Conservation (phyloP, 2,888 invertebrate species). For the Eupithecia inturbata region DNA sequence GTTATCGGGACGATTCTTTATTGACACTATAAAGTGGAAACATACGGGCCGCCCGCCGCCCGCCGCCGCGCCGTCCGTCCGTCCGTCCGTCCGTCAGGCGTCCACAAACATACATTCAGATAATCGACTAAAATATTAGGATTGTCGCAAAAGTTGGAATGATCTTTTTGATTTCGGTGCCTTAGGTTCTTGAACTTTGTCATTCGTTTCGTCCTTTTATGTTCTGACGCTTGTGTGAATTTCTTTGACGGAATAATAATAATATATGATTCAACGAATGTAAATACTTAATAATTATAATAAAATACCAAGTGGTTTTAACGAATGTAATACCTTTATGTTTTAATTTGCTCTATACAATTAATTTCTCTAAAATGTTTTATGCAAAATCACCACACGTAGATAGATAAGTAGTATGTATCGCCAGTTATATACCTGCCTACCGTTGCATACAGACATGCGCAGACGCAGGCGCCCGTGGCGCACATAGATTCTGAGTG, state of each 20-base stretch:
- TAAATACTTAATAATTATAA: neutral
- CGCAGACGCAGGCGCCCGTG: conserved; percentile 31
- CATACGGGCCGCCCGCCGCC: conserved; percentile 56
- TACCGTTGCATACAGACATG: neutral
- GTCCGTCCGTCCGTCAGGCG: conserved; percentile 20
- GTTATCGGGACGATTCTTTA: conserved; percentile 78
- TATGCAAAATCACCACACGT: neutral
- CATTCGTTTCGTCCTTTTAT: conserved; percentile 12
- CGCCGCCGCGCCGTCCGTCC: conserved; percentile 11
- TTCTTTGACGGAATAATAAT: neutral
- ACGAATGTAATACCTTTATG: neutral
- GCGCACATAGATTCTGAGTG: conserved; percentile 60
- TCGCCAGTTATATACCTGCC: neutral
- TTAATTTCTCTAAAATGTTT: neutral
- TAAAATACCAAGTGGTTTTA: neutral
- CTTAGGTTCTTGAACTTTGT: conserved; percentile 28
- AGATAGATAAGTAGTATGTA: neutral
- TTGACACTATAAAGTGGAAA: conserved; percentile 72
- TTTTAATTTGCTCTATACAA: neutral
- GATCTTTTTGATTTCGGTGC: conserved; percentile 30
- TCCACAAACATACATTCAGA: conserved; percentile 37
- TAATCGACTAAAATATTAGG: conserved; percentile 39
- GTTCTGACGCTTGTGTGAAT: neutral
- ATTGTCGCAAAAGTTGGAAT: conserved; percentile 41
- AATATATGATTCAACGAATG: neutral